A percentile compares a stretch with the other conserved stretches of the same genome.
These are phyloP conservation scores for Creontiades dilutus DNA, from an alignment of 2,888 invertebrate species.

Conservation along the genomic window DNA sequence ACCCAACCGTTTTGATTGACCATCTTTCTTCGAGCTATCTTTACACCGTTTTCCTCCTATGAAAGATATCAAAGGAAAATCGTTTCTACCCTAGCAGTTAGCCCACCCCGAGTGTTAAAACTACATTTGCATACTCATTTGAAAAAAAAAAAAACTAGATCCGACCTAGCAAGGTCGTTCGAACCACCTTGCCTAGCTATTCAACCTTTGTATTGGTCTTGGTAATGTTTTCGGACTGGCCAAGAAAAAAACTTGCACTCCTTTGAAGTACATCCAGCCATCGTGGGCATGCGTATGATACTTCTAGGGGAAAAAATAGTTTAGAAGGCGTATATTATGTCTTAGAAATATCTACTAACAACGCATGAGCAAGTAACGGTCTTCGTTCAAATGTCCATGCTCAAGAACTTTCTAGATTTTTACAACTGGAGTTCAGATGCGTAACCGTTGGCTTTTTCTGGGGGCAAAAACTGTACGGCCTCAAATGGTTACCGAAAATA, in stretches of 20 bases:
- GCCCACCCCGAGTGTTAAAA: background rate
- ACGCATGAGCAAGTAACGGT: background rate
- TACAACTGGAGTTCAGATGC: too few relatives aligned
- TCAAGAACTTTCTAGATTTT: too few relatives aligned
- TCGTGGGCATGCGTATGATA: too few relatives aligned
- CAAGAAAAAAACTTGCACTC: background rate
- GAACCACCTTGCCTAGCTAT: constrained; percentile 24
- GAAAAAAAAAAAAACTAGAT: constrained; percentile 48
- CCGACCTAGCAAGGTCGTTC: constrained; percentile 60
- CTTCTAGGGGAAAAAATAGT: too few relatives aligned
- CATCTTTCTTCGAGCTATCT: background rate
- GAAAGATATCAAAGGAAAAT: constrained; percentile 12
- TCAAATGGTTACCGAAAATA: too few relatives aligned
- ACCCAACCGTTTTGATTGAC: constrained; percentile 23
- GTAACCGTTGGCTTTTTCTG: too few relatives aligned
- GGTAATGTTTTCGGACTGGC: background rate
- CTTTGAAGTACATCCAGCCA: background rate
- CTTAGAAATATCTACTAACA: background rate
- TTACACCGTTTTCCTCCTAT: background rate
- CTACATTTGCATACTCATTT: constrained; percentile 26
- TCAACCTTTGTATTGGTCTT: background rate
- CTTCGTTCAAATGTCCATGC: background rate
- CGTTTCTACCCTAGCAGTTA: constrained; percentile 12
- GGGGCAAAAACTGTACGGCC: too few relatives aligned
- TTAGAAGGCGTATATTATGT: background rate